Evolutionary conservation across 2,797 vertebrate genomes (phyloP), one percentile per base, ranked within the genome.

Genomic region (Muscicapa striata): DNA sequence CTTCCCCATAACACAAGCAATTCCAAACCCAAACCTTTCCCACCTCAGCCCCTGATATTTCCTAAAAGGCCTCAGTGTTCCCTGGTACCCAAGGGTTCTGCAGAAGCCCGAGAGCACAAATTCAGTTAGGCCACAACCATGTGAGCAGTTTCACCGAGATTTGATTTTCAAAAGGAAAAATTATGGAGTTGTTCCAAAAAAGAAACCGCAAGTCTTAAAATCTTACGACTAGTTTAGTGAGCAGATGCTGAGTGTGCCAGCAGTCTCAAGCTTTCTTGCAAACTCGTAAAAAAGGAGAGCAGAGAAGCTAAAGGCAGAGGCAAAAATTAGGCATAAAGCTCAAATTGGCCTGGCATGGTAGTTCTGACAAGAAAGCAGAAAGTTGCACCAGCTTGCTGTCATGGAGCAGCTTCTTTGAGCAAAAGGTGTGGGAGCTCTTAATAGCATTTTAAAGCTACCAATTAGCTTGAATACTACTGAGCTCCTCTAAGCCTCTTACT

Each of bases 361-460:
- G 78, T 75, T 86, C 58, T 40, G 58, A 80, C 45, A 80, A 78
- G 75, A 91, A 82, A 90, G 85, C 73, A 68, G 78, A 63, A 81
- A 84, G 73, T 26, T 66, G 30, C 77, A 86, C 32, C 74, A 84
- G 76, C 52, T 93, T 5, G 1, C 77, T 89, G 89, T 84, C 78
- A 76, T 57, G 1, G 0, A n/a, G 73, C 70, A 87, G 54, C 72
- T 85, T 66, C 83, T 76, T 17, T 22, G 46, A 95, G 92, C 55
- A 84, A 94, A 95, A 97, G 87, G 95, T 96, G 91, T 86, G 69
- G 84, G 88, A 94, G 86, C 87, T 94, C 89, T 88, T 93, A 97
- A 95, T 48, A 81, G 84, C 83, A 91, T n/a, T 92, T 96, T 95
- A 94, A 96, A 85, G 74, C 77, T 57, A 77, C 77, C 93, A 96